A percentile compares a stretch with the other conserved stretches of the same genome.
These are phyloP conservation scores for Poecilia wingei DNA, from an alignment of 2,797 vertebrate species.

Conservation along the genomic window DNA sequence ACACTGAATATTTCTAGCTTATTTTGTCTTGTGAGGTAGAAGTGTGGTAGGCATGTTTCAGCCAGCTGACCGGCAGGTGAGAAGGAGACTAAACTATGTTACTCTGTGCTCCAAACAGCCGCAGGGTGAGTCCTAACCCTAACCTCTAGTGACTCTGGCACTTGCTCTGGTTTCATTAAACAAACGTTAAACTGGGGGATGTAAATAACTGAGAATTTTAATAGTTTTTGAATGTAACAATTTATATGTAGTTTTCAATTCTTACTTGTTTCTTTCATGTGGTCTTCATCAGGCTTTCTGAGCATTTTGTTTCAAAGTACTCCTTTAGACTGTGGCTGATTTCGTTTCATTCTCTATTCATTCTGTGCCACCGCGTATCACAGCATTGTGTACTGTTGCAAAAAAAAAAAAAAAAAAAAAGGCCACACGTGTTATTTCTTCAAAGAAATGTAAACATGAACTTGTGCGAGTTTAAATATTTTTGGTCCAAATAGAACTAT, in stretches of 20 bases:
- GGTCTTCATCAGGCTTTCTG: neutral
- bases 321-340: neutral
- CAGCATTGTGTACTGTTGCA: neutral
- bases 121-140: too few species aligned
- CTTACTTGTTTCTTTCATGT: neutral
- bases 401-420: neutral
- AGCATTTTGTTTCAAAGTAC: neutral
- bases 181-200: neutral
- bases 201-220: neutral
- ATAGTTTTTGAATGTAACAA: neutral
- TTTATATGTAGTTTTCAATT: neutral
- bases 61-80: neutral
- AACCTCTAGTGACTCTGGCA: neutral
- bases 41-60: neutral
- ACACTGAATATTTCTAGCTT: neutral
- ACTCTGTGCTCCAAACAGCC: neutral
- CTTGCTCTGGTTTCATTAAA: neutral
- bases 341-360: neutral
- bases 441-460: neutral
- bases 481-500: neutral
- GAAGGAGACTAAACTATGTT: neutral
- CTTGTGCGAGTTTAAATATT: neutral
- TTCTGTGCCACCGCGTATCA: neutral
- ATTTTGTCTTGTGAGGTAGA: neutral
- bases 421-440: neutral